Conservation (phyloP, 2,113 vertebrate genomes). For the Hiodon tergisus region DNA sequence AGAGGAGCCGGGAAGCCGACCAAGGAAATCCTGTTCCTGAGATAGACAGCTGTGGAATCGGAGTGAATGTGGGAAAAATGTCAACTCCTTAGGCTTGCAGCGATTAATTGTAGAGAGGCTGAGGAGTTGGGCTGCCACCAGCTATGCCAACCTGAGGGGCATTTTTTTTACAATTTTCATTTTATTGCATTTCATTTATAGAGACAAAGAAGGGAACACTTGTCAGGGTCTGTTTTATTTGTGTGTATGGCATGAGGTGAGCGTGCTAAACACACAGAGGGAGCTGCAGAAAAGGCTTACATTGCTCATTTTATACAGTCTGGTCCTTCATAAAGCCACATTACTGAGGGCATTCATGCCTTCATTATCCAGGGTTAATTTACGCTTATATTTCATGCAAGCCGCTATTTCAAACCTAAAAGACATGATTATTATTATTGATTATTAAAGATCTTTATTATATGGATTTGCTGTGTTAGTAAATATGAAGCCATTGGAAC, state of each 20-base stretch:
- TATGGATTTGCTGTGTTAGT: neutral
- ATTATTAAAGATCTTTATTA: neutral
- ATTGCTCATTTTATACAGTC: conserved; percentile 61
- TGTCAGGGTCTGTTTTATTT: conserved; percentile 4
- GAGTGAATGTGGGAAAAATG: conserved; percentile 63
- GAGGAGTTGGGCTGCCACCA: conserved; percentile 48
- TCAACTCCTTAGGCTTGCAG: conserved; percentile 39
- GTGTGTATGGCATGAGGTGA: conserved; percentile 23
- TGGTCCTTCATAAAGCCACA: conserved; percentile 43
- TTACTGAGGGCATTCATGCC: conserved; percentile 46
- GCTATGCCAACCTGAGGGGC: conserved; percentile 51
- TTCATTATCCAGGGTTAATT: conserved; percentile 56
- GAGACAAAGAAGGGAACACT: neutral
- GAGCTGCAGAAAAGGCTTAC: conserved; percentile 45
- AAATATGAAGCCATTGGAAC: neutral
- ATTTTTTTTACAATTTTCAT: conserved; percentile 43
- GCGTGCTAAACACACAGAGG: conserved; percentile 49
- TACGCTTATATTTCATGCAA: conserved; percentile 55
- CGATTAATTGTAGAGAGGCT: conserved; percentile 30
- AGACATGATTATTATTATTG: neutral
- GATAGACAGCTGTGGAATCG: conserved; percentile 73
- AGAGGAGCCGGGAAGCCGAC: conserved; percentile 60
- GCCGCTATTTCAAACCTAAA: neutral
- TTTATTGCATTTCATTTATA: conserved; percentile 20
- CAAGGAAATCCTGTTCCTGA: conserved; percentile 73